These are phyloP conservation scores for Torymus auratus DNA, from an alignment of 2,888 invertebrate species.

Conservation along the genomic window DNA sequence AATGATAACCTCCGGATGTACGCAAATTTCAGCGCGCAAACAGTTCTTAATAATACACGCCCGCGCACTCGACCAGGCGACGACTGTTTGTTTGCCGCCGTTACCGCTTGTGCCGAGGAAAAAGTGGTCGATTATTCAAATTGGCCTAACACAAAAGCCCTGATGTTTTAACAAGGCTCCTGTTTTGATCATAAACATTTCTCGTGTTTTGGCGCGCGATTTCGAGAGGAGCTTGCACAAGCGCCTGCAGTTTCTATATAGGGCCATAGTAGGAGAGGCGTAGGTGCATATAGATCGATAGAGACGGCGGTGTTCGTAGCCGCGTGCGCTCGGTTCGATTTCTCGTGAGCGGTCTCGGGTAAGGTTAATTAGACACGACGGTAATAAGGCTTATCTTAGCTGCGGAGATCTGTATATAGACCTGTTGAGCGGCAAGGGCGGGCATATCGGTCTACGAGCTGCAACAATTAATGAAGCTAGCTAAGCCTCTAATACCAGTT, in stretches of 20 bases:
- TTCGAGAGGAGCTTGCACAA: neutral
- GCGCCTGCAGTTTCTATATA: neutral
- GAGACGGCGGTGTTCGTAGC: neutral
- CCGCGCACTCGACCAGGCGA: no score
- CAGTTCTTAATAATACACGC: neutral
- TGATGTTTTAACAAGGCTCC: slow-evolving; percentile 19
- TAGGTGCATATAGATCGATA: neutral
- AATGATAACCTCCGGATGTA: neutral
- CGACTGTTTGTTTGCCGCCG: slow-evolving; percentile 4
- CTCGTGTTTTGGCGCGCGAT: neutral
- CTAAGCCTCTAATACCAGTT: no score
- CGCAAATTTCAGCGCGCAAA: neutral
- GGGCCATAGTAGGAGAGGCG: no score
- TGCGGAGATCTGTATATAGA: neutral
- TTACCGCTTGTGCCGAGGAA: neutral
- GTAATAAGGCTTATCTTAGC: slow-evolving; percentile 19
- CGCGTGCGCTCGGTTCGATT: neutral
- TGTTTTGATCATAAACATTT: slow-evolving; percentile 37
- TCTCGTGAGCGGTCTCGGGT: slow-evolving; percentile 1
- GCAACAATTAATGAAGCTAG: no score
- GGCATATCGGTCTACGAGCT: no score
- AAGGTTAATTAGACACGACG: slow-evolving; percentile 14
- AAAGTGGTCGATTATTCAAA: slow-evolving; percentile 31
- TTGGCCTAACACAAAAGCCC: slow-evolving; percentile 12
- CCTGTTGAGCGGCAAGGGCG: neutral